These are phyloP conservation scores for Sceliomorpha sp. DNA, from an alignment of 2,888 invertebrate species.

Conservation along the genomic window DNA sequence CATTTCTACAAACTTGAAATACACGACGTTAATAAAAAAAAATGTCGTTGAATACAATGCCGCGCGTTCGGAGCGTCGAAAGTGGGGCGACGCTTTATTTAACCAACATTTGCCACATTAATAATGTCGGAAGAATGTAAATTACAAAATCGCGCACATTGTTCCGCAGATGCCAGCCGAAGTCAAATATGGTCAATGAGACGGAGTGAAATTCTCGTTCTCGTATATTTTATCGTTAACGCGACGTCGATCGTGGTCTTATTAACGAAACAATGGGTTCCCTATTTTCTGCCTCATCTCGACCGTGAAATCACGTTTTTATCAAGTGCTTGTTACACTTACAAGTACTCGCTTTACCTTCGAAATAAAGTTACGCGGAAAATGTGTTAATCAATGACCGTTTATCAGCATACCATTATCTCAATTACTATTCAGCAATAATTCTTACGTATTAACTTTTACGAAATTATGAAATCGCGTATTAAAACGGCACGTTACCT, in stretches of 20 bases:
- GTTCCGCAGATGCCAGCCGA: constrained; percentile 11
- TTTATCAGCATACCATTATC: too few relatives aligned
- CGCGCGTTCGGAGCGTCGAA: too few relatives aligned
- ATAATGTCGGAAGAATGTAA: constrained; percentile 27
- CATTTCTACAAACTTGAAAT: too few relatives aligned
- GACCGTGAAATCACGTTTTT: constrained; percentile 46
- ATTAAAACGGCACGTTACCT: too few relatives aligned
- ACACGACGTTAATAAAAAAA: too few relatives aligned
- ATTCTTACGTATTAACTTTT: too few relatives aligned
- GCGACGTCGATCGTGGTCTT: constrained; percentile 38
- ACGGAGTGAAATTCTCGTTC: constrained; percentile 41
- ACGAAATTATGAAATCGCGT: too few relatives aligned
- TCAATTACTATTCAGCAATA: too few relatives aligned
- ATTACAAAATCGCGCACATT: constrained; percentile 6
- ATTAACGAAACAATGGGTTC: constrained; percentile 42
- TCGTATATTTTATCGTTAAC: constrained; percentile 32
- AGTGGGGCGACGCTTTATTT: neutral
- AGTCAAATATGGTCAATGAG: constrained; percentile 38
- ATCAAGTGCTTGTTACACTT: constrained; percentile 18
- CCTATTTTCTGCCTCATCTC: constrained; percentile 41
- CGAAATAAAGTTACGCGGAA: neutral
- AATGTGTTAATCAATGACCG: too few relatives aligned
- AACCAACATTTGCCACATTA: constrained; percentile 19
- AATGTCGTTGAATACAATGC: too few relatives aligned
- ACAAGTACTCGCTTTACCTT: constrained; percentile 28